Evolutionary conservation across 2,113 vertebrate species (phyloP).

Genomic region (Chloropsis cyanopogon): DNA sequence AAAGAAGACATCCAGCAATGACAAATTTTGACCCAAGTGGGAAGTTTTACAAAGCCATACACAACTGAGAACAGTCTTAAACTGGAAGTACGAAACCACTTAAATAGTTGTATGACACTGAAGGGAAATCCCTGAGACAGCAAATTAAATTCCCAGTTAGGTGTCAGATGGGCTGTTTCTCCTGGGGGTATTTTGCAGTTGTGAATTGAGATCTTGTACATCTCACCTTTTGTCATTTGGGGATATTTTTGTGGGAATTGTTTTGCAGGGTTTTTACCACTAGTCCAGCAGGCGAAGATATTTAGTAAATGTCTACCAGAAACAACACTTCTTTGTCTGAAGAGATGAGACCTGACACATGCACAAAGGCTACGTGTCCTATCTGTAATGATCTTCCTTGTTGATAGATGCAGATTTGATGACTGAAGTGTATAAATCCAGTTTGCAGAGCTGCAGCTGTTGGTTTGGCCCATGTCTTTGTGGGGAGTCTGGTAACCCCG

Average conservation of each 20-base stretch:
- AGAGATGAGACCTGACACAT: background rate
- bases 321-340: background rate
- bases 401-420: background rate
- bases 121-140: background rate
- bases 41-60: background rate
- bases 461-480: background rate
- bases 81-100: background rate
- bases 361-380: rapidly evolving
- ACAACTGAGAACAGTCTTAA: background rate
- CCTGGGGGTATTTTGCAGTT: background rate
- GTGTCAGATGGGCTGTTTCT: background rate
- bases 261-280: background rate
- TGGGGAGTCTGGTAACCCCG: background rate
- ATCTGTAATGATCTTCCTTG: background rate
- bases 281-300: background rate
- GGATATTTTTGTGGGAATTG: background rate
- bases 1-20: background rate
- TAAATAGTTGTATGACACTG: background rate
- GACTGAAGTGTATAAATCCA: background rate
- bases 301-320: background rate
- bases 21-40: background rate
- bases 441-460: background rate
- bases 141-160: background rate
- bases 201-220: background rate
- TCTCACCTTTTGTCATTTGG: background rate